These are phyloP conservation scores for Drosophila baimaii DNA, from an alignment of 1,140 invertebrate genomes.

Conservation along the genomic window DNA sequence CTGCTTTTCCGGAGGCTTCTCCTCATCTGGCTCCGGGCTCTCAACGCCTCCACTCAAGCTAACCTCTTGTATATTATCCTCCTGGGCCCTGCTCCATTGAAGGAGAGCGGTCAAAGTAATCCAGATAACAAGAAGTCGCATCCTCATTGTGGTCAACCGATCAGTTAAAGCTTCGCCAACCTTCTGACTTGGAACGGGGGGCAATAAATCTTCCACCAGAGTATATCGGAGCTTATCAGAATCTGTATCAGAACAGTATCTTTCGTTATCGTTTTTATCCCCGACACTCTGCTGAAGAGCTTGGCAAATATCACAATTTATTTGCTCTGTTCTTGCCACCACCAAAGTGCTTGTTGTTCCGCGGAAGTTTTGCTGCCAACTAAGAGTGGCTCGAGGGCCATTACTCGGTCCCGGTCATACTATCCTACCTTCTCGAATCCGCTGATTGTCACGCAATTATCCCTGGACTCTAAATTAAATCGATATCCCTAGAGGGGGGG, in stretches of 20 bases:
- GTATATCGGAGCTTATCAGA: slow-evolving; percentile 34
- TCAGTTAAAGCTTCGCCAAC: slow-evolving; percentile 12
- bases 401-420: slow-evolving; percentile 48
- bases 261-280: slow-evolving; percentile 47
- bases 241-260: slow-evolving; percentile 26
- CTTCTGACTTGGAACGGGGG: slow-evolving; percentile 14
- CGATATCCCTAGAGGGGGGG: slow-evolving; percentile 44
- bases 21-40: neutral
- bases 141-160: slow-evolving; percentile 32
- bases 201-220: slow-evolving; percentile 8
- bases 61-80: slow-evolving; percentile 22
- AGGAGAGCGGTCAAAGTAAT: slow-evolving; percentile 35
- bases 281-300: slow-evolving; percentile 28
- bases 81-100: slow-evolving; percentile 36
- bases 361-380: slow-evolving; percentile 46
- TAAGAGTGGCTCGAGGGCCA: slow-evolving; percentile 48
- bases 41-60: slow-evolving; percentile 12
- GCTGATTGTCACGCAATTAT: slow-evolving; percentile 80
- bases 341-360: slow-evolving; percentile 14
- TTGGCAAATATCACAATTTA: slow-evolving; percentile 51
- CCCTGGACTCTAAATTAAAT: slow-evolving; percentile 65
- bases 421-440: slow-evolving; percentile 54
- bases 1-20: neutral
- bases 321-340: slow-evolving; percentile 1
- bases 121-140: slow-evolving; percentile 38